Base-by-base conservation (phyloP, 2,888 invertebrate species). In the Hermaeophaga mercurialis region DNA sequence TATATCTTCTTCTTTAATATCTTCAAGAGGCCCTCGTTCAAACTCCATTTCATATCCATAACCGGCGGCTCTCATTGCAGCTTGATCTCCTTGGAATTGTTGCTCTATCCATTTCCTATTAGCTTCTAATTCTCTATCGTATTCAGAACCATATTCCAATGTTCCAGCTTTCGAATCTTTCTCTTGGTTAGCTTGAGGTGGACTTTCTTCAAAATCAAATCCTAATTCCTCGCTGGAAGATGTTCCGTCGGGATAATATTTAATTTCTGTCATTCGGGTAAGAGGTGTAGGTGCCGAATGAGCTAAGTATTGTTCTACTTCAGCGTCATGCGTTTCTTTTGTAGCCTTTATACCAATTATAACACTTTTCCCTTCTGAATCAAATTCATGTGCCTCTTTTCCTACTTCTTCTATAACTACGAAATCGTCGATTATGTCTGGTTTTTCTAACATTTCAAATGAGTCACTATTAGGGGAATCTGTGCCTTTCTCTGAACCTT, bases 1-100 rank as follows among this genome's bases (percentile, higher is more conserved):
- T 71, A 89, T 84, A 78, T 95, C 95, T 77, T 95, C 94, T 75
- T 94, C 93, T 78, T 94, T 93, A 36, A 94, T 94, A 69, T 95
- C 94, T 79, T 94, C 94, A 33, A 94, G 77, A 3, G 92, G 89
- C 11, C 91, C 89, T 57, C 91, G 82, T 69, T 91, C 90, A 62
- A 90, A 88, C 63, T 92, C 92, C 73, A 91, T 88, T 54, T 87
- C 87, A 70, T 87, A 88, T 0, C 84, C 82, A 57, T 85, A 80
- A 47, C 85, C 85, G 31, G 82, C 81, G 34, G 82, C 83, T 53
- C 81, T 79, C 66, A 88, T 83, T 1, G 80, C 80, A 0, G 82
- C 79, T 58, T 83, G 81, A 68, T 87, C 87, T 41, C 87, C 87
- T 76, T 90, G 89, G 72, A 90, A 88, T 66, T 94, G 93, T 87